Evolutionary conservation across 2,113 vertebrate species (phyloP), one percentile per base, ranked within the genome.

Genomic region (Pantherophis guttatus): DNA sequence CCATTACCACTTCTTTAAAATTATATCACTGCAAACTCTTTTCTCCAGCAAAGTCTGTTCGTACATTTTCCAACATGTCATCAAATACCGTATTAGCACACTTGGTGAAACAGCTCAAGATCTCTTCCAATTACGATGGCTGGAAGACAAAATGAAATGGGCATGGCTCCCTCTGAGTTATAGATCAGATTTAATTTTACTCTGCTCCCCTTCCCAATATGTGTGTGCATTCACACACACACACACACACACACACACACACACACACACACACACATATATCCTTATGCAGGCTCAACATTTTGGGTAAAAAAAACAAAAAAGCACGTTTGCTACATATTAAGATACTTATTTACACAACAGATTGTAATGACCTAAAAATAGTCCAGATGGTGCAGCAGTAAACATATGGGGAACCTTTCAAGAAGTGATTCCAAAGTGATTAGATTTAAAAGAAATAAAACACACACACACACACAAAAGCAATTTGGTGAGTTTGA

Each of bases 341-440:
- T 0, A 8, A 11, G 17, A 5, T 44, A 19, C 1, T 93, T 0
- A 1, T 5, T 58, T 90, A 0, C 54, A 12, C 50, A 57, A 91
- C 85, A n/a, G 70, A 44, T 59, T 57, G 65, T 91, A 59, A 89
- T 54, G 91, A 89, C 59, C 44, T 85, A 65, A 54, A 75, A 55
- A 89, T 57, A 90, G 87, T 26, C 90, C 93, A 93, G 90, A 91
- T 90, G 91, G 89, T 54, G 65, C 89, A 90, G 48, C 85, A 88
- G 89, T 70, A 85, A 89, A 86, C 92, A 17, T 54, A 9, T 26
- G 1, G 87, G 15, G 50, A 62, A 89, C n/a, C 90, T 93, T 91
- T 62, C 94, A 58, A 50, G 81, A 52, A 59, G 29, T 85, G n/a
- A 62, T 55, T 50, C 23, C 44, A 86, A 90, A 90, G 92, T 65